Percentiles rank a stretch among this genome's conserved stretches.
Evolutionary conservation across 2,888 invertebrate species (phyloP).

Genomic region (Aphodius granarius): DNA sequence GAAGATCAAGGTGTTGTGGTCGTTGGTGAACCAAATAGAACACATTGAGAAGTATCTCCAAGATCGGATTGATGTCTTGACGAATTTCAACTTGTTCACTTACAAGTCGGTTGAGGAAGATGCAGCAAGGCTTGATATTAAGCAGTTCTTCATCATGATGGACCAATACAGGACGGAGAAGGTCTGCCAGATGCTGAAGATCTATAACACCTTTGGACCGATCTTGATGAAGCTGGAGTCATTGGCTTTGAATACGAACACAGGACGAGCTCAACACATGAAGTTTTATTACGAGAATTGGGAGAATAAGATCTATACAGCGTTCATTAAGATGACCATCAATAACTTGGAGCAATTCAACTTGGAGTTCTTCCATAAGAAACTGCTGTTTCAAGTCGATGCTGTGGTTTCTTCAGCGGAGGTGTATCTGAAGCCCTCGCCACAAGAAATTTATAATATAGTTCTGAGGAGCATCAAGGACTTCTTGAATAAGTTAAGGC

Average conservation of each 20-base stretch:
- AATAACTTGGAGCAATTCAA: slow-evolving; percentile 74
- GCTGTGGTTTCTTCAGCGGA: slow-evolving; percentile 74
- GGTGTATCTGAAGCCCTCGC: slow-evolving; percentile 73
- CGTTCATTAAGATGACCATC: slow-evolving; percentile 66
- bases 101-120: slow-evolving; percentile 39
- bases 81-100: slow-evolving; percentile 63
- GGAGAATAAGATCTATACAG: slow-evolving; percentile 77
- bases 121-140: slow-evolving; percentile 43
- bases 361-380: slow-evolving; percentile 55
- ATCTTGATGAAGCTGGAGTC: slow-evolving; percentile 85
- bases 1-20: slow-evolving; percentile 62
- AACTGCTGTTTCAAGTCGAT: slow-evolving; percentile 77
- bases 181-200: slow-evolving; percentile 66
- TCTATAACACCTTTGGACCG: slow-evolving; percentile 80
- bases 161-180: slow-evolving; percentile 70
- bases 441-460: slow-evolving; percentile 76
- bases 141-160: slow-evolving; percentile 73
- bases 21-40: slow-evolving; percentile 69
- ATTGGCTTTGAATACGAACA: slow-evolving; percentile 76
- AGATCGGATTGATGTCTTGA: slow-evolving; percentile 59
- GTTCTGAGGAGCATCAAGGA: slow-evolving; percentile 75
- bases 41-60: slow-evolving; percentile 68
- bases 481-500: slow-evolving; percentile 72
- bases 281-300: slow-evolving; percentile 76
- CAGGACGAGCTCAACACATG: slow-evolving; percentile 75